Conservation (phyloP, 2,888 invertebrate genomes). For the Pherbina coryleti region DNA sequence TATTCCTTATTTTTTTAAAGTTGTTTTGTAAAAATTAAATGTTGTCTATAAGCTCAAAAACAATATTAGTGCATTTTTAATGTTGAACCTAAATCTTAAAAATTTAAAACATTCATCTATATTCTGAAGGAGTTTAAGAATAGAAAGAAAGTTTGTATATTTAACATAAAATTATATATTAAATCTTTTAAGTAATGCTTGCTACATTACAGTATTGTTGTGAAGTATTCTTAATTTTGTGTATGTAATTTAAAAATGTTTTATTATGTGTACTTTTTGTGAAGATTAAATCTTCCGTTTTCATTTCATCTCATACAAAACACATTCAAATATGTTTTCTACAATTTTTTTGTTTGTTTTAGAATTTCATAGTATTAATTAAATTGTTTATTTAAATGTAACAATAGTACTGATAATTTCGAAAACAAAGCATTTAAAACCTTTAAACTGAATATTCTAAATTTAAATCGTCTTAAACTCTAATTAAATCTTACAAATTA, state of each 20-base stretch:
- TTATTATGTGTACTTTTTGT: background rate
- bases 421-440: slow-evolving; percentile 13
- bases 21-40: too few species aligned
- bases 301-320: background rate
- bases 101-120: background rate
- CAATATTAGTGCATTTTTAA: background rate
- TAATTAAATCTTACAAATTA: slow-evolving; percentile 25
- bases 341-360: background rate
- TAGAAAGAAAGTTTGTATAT: slow-evolving; percentile 4
- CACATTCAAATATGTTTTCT: slow-evolving; percentile 15
- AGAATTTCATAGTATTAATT: background rate
- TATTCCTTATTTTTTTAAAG: too few species aligned
- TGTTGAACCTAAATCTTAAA: background rate
- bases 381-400: background rate
- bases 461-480: slow-evolving; percentile 21
- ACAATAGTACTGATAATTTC: slow-evolving; percentile 15
- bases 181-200: background rate
- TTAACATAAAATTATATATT: slow-evolving; percentile 6
- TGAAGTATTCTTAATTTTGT: background rate
- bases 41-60: background rate
- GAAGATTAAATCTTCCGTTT: slow-evolving; percentile 9
- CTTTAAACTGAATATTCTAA: slow-evolving; percentile 14
- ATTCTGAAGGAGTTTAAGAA: background rate
- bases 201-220: slow-evolving; percentile 13
- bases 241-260: background rate